Evolutionary conservation across 2,113 vertebrate genomes (phyloP), one percentile per base, ranked within the genome.

Genomic region (Syngnathus typhle): DNA sequence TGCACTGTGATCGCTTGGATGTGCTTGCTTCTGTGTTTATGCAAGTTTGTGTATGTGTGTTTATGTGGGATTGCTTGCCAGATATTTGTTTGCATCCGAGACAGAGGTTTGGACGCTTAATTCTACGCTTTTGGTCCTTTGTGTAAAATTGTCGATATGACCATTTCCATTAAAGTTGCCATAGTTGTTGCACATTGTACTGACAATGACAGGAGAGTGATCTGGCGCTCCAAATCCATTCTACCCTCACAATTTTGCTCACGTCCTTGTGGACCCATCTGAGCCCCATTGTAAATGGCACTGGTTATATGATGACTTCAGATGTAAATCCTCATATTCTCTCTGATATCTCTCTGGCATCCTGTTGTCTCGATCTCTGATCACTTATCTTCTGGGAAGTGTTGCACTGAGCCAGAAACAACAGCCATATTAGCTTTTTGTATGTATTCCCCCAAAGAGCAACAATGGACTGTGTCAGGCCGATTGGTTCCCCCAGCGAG

Each of bases 271-370:
- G 63, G 80, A 70, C 63, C 68, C 52, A n/a, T 81, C 49, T 32
- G 64, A 67, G 71, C 75, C 59, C 73, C n/a, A 73, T 81, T 87
- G 78, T 82, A 77, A 84, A 64, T 74, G 78, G 76, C 39, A 77
- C 55, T 75, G 83, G 82, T 83, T 81, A 81, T 81, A 78, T 85
- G 78, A 83, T 64, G 70, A 78, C 68, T 77, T 80, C 84, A 84
- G 78, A 86, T 88, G 82, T 87, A 91, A 91, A 90, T 90, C 86
- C 88, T 75, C 83, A 58, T 69, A 75, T 81, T 76, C 77, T 76
- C 75, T 82, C 71, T 80, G 77, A 80, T 82, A 82, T 84, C 70
- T 74, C 71, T 76, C 64, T 83, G 80, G 82, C 83, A 79, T 78
- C 70, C 79, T 23, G 81, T 80, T 82, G 86, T 81, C 79, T 74